Percentiles rank a stretch among this genome's conserved stretches.
Evolutionary conservation across 2,888 invertebrate genomes (phyloP).

Genomic region (Diaphora mendica): DNA sequence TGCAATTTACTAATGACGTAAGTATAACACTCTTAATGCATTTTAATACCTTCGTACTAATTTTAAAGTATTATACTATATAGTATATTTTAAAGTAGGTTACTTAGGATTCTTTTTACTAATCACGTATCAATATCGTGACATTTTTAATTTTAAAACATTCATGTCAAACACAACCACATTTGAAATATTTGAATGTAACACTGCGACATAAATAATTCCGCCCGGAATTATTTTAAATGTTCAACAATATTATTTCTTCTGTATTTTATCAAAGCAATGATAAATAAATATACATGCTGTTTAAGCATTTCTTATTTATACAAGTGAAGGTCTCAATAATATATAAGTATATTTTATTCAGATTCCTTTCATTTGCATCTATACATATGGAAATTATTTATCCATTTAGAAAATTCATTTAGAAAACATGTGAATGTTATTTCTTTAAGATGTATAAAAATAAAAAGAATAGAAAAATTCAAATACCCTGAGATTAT

Average conservation of each 20-base stretch:
- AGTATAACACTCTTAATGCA: too few species aligned
- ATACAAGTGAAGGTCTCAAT: constrained; percentile 22
- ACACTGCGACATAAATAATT: not conserved
- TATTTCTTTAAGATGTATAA: constrained; percentile 32
- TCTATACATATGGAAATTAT: constrained; percentile 61
- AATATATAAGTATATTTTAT: constrained; percentile 44
- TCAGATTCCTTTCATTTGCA: constrained; percentile 36
- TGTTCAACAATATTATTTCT: not conserved
- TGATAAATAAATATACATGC: constrained; percentile 9
- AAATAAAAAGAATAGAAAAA: constrained; percentile 25
- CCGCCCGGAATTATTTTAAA: not conserved
- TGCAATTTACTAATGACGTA: too few species aligned
- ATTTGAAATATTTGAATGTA: not conserved
- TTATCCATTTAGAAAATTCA: constrained; percentile 41
- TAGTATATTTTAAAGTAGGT: too few species aligned
- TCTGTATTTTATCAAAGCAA: constrained; percentile 25
- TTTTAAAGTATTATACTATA: too few species aligned
- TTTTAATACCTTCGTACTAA: too few species aligned
- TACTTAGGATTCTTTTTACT: too few species aligned
- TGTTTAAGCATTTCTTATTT: not conserved
- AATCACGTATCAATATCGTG: too few species aligned
- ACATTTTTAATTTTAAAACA: too few species aligned
- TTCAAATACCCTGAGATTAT: not conserved
- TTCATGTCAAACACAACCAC: too few species aligned
- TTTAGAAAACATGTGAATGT: constrained; percentile 44